Evolutionary conservation across 2,888 invertebrate genomes (phyloP), one percentile per base, ranked within the genome.

Genomic region (Kryphioiulus occultus): DNA sequence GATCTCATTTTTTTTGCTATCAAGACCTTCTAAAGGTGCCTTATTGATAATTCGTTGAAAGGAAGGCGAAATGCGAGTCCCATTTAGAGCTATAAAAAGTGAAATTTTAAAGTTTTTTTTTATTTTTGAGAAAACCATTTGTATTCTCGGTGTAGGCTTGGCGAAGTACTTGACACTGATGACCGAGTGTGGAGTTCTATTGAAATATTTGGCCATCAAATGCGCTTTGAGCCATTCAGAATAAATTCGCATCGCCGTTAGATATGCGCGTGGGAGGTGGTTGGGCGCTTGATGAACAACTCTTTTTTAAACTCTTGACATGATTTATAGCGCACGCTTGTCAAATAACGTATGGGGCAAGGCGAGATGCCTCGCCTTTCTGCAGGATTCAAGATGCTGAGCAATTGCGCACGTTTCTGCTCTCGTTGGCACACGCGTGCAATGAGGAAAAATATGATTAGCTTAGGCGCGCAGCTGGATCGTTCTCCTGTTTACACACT

Each of bases 311-410:
- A 83, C 39, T 83, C 39, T 83, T 83, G 86, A 86, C 47, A 86
- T 86, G 86, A 86, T 86, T 86, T 86, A 86, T 86, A 86, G 10
- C 59, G 19, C 59, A 59, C 22, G 86, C 86, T 86, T 86, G 86
- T 86, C 86, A 86, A 86, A 59, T 86, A 86, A 86, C 86, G 44
- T 86, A 86, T 86, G 86, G n/a, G n/a, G 39, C 53, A 59, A 59
- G 59, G 59, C 59, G 59, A 59, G 59, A 59, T 59, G 59, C n/a
- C 59, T 59, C n/a, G 59, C 59, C 59, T 59, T 59, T 59, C 59
- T 59, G 59, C 59, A 59, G 59, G 59, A 59, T 59, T 59, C 59
- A 59, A 59, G 59, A 59, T 59, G 59, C 59, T 59, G 59, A 59
- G 59, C 59, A 59, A 59, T 59, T 59, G n/a, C n/a, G 59, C 59